These are phyloP conservation scores for Sebastes matsubarae DNA, from an alignment of 2,797 vertebrate species.

Conservation along the genomic window DNA sequence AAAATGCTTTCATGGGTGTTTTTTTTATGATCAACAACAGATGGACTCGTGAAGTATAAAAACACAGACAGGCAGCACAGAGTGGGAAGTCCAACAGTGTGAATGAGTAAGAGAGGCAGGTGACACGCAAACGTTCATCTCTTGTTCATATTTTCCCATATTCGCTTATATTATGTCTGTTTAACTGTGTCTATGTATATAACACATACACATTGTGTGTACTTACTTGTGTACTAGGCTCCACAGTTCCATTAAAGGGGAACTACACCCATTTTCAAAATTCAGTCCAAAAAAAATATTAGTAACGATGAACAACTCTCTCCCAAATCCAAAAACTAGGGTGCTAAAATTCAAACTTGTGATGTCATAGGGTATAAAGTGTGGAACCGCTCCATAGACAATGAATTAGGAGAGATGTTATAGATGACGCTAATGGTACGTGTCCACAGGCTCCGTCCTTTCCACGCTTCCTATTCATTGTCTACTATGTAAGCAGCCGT, in stretches of 20 bases:
- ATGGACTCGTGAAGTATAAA: neutral
- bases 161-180: neutral
- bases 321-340: too few relatives aligned
- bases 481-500: too few relatives aligned
- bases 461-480: too few relatives aligned
- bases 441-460: too few relatives aligned
- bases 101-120: neutral
- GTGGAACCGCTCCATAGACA: rapidly evolving
- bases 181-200: neutral
- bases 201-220: too few relatives aligned
- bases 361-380: too few relatives aligned
- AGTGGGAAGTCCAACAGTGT: neutral
- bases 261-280: rapidly evolving
- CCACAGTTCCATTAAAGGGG: neutral
- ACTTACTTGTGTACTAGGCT: too few relatives aligned
- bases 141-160: neutral
- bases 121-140: neutral
- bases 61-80: neutral
- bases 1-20: neutral
- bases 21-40: constrained; percentile 1
- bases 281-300: too few relatives aligned
- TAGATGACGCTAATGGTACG: too few relatives aligned
- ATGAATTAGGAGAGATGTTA: too few relatives aligned
- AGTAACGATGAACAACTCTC: too few relatives aligned
- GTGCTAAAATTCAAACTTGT: rapidly evolving